Evolutionary conservation across 1,140 invertebrate species (phyloP), one percentile per base, ranked within the genome.

Genomic region (Orchestia grillus): DNA sequence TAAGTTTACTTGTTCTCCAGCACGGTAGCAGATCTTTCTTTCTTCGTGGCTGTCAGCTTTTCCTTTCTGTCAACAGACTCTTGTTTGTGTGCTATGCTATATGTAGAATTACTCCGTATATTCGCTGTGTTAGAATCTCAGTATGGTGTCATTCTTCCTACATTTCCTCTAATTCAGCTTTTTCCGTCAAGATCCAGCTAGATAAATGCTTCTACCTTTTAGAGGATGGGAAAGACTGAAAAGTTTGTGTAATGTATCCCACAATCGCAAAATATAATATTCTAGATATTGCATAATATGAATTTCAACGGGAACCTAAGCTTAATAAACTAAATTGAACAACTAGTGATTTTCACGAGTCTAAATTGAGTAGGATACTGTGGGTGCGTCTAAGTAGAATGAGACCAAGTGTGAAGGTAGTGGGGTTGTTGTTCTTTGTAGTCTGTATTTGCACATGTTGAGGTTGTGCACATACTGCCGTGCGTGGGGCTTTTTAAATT

Each of bases 11-110:
- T 94, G 92, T 44, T 94, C 92, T 42, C 92, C 92, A n/a, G 92
- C 92, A 15, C 92, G 92, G 92, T 94, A 94, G 92, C 92, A 94
- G 88, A 90, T 6, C 62, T 77, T 77, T 53, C n/a, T n/a, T n/a
- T 53, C 62, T 77, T 53, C 47, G 19, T 77, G 62, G 62, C 62
- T 77, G 62, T 77, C 15, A 77, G 62, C 62, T 77, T 77, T 77
- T 77, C 47, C 6, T 77, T 77, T 77, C 28, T 77, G 62, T 77
- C 62, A 77, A 77, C 62, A 77, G 11, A 77, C 28, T 77, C 28
- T 15, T 23, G 28, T 36, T 77, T 28, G 62, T 77, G 28, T 77
- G 62, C 62, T 77, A 77, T 19, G 62, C 62, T 77, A 77, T 77
- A 8, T n/a, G n/a, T n/a, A 53, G 47, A 53, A 28, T 77, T 28